phyloP scores from a whole-genome alignment of 2,888 invertebrate genomes.

The Melinaea menophilus region DNA sequence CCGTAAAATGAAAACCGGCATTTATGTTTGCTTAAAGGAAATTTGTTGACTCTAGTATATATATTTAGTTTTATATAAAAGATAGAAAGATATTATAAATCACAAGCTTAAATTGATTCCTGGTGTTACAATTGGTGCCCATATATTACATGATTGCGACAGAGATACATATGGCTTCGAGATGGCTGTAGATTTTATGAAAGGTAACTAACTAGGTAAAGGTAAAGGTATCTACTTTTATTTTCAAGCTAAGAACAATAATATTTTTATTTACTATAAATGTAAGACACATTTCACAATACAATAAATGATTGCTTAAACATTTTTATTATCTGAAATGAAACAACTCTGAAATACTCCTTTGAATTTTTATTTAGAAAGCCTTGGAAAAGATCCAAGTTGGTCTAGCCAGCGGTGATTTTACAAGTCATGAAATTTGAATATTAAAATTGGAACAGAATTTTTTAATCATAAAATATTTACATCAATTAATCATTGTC shows the following conservation, averaged over 20 bases:
- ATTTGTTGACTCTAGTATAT: not conserved
- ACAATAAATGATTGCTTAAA: too few relatives aligned
- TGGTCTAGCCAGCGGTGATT: not conserved
- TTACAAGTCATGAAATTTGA: not conserved
- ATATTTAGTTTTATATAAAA: not conserved
- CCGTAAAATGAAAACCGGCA: not conserved
- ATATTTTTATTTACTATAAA: too few relatives aligned
- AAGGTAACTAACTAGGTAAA: conserved; percentile 80
- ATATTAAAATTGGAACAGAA: conserved; percentile 1
- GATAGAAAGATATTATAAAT: conserved; percentile 82
- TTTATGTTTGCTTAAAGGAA: not conserved
- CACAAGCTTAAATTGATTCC: conserved; percentile 81
- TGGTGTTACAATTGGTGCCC: conserved; percentile 89
- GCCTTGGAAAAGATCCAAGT: conserved; percentile 3
- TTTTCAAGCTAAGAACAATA: too few relatives aligned
- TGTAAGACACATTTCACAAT: too few relatives aligned
- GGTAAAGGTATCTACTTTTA: too few relatives aligned
- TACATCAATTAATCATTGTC: not conserved
- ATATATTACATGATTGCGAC: conserved; percentile 96
- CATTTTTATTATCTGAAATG: not conserved
- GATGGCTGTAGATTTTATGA: conserved; percentile 97
- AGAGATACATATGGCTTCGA: conserved; percentile 97
- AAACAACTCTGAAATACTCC: not conserved
- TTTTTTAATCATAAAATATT: not conserved
- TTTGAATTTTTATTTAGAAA: conserved; percentile 1